phyloP scores from a whole-genome alignment of 2,888 invertebrate genomes.

The Melinaea menophilus region DNA sequence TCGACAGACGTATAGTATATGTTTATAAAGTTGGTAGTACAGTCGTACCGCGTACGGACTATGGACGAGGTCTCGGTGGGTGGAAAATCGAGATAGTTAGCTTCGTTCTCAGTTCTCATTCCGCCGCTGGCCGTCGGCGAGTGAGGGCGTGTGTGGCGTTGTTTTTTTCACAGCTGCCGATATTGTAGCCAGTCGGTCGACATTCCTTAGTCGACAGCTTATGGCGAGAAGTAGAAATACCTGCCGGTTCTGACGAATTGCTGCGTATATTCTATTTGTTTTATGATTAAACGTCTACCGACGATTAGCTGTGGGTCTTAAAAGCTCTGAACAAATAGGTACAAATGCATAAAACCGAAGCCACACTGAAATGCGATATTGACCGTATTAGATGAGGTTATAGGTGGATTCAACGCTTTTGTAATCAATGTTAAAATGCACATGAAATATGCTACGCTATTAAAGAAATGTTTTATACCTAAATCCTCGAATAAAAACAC shows the following conservation, averaged over 20 bases:
- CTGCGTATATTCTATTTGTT: conserved; percentile 53
- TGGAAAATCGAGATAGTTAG: conserved; percentile 52
- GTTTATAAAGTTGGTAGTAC: conserved; percentile 37
- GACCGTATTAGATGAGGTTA: no score
- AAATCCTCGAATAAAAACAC: no score
- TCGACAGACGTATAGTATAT: conserved; percentile 42
- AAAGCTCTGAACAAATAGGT: background rate
- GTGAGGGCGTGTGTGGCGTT: conserved; percentile 47
- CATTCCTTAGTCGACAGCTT: conserved; percentile 67
- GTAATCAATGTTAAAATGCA: no score
- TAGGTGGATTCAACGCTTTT: no score
- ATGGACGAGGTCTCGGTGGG: conserved; percentile 51
- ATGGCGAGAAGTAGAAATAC: conserved; percentile 73
- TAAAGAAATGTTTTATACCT: no score
- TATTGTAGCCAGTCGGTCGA: conserved; percentile 63
- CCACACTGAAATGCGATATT: no score
- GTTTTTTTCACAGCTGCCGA: conserved; percentile 46
- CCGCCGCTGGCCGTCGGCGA: conserved; percentile 45
- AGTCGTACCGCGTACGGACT: conserved; percentile 41
- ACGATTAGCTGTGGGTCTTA: conserved; percentile 35
- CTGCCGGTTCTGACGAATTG: conserved; percentile 68
- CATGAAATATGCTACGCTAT: no score
- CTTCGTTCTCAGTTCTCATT: conserved; percentile 40
- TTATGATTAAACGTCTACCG: conserved; percentile 41
- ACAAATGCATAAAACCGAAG: background rate